Evolutionary conservation across 2,888 invertebrate species (phyloP).

Genomic region (Oscheius sp.): DNA sequence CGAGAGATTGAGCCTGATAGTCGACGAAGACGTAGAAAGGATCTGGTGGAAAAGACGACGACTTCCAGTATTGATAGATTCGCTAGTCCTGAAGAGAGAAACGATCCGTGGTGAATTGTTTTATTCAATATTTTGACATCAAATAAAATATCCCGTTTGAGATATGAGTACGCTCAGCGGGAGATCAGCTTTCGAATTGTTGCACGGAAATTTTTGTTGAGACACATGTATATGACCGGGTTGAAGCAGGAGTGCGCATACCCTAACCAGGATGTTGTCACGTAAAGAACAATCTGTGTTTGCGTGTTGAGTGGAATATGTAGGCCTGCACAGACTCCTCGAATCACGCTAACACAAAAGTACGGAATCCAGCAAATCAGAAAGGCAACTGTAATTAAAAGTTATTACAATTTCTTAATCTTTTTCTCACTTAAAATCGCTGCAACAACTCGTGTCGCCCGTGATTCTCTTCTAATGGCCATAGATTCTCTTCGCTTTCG

Average conservation of each 20-base stretch:
- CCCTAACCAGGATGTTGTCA: slow-evolving; percentile 54
- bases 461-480: slow-evolving; percentile 57
- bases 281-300: slow-evolving; percentile 40
- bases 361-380: slow-evolving; percentile 64
- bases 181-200: slow-evolving; percentile 47
- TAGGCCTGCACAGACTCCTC: slow-evolving; percentile 52
- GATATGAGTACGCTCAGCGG: slow-evolving; percentile 27
- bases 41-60: not conserved
- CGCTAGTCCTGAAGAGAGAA: slow-evolving; percentile 17
- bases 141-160: not conserved
- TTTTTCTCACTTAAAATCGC: slow-evolving; percentile 53
- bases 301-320: slow-evolving; percentile 19
- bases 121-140: not conserved
- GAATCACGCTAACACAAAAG: slow-evolving; percentile 52
- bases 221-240: slow-evolving; percentile 61
- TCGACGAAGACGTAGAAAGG: not conserved
- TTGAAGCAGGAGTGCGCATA: slow-evolving; percentile 63
- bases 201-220: slow-evolving; percentile 59
- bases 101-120: slow-evolving; percentile 10
- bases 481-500: slow-evolving; percentile 57
- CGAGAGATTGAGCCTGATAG: slow-evolving; percentile 18
- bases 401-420: not conserved
- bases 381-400: slow-evolving; percentile 54
- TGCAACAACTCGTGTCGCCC: slow-evolving; percentile 61
- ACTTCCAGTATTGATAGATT: not conserved